Percentiles rank a stretch among this genome's conserved stretches.
These are phyloP conservation scores for Zophobas morio DNA, from an alignment of 1,140 invertebrate genomes.

Conservation along the genomic window DNA sequence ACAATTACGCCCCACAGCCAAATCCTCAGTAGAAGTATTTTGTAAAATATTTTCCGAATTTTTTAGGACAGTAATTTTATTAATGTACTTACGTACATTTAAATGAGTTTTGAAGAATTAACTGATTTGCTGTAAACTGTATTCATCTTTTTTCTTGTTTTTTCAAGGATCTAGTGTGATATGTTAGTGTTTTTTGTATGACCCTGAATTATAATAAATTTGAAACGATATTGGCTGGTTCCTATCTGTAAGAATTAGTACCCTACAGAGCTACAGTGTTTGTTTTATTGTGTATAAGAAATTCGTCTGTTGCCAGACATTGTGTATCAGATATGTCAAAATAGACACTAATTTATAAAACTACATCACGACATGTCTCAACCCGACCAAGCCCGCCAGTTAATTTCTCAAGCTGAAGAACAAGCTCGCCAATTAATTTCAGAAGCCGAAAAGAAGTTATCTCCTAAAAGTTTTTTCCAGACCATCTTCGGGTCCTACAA, in stretches of 20 bases:
- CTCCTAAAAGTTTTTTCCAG: constrained; percentile 88
- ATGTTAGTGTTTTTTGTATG: constrained; percentile 22
- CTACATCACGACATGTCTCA: background rate
- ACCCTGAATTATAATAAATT: constrained; percentile 29
- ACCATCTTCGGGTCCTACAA: constrained; percentile 84
- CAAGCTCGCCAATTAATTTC: constrained; percentile 91
- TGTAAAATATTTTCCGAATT: constrained; percentile 4
- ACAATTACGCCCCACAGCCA: constrained; percentile 66
- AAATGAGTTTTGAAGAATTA: background rate
- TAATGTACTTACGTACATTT: constrained; percentile 7
- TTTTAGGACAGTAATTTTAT: constrained; percentile 4
- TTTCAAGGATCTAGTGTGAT: constrained; percentile 14
- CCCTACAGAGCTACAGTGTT: too few relatives aligned
- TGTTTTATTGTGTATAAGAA: too few relatives aligned
- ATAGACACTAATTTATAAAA: too few relatives aligned
- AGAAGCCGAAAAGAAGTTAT: constrained; percentile 92
- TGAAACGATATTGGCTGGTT: background rate
- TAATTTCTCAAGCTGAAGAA: constrained; percentile 74
- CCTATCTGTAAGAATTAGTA: too few relatives aligned
- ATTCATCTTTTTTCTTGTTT: background rate
- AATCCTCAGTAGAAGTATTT: constrained; percentile 60
- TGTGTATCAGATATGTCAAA: too few relatives aligned
- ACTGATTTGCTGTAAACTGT: background rate
- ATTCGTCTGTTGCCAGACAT: too few relatives aligned
- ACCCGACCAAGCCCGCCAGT: background rate